Evolutionary conservation across 1,140 invertebrate species (phyloP).

Genomic region (Penaeus vannamei): DNA sequence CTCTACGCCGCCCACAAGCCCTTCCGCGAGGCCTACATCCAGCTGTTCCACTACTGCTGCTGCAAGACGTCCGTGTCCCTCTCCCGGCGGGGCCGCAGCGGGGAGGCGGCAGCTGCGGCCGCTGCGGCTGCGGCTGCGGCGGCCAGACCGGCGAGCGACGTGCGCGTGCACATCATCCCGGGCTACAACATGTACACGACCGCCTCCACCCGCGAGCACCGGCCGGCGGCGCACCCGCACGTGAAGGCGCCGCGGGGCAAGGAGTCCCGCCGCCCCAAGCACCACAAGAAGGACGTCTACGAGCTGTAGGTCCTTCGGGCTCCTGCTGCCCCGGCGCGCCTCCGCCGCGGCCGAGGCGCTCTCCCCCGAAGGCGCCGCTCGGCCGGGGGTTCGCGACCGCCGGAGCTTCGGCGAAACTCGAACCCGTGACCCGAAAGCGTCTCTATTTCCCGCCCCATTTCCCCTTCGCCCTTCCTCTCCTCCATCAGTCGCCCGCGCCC

Average conservation of each 20-base stretch:
- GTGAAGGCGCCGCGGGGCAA: conserved; percentile 51
- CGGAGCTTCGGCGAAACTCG: too few relatives aligned
- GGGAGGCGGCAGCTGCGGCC: conserved; percentile 73
- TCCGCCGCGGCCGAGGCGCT: background rate
- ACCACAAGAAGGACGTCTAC: conserved; percentile 67
- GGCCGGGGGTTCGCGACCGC: too few relatives aligned
- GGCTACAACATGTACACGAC: conserved; percentile 82
- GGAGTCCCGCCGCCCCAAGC: conserved; percentile 59
- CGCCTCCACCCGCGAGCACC: conserved; percentile 74
- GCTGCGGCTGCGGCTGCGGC: conserved; percentile 72
- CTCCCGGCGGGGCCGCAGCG: conserved; percentile 76
- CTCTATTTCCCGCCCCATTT: too few relatives aligned
- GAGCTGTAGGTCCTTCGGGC: conserved; percentile 46
- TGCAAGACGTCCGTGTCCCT: conserved; percentile 85
- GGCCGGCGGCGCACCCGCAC: conserved; percentile 54
- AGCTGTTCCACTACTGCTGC: conserved; percentile 86
- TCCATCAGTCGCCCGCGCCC: too few relatives aligned
- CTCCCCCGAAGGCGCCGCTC: too few relatives aligned
- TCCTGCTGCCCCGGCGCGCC: too few relatives aligned
- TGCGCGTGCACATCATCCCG: conserved; percentile 84
- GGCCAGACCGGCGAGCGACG: conserved; percentile 72
- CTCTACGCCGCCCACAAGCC: conserved; percentile 66
- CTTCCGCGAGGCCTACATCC: conserved; percentile 81
- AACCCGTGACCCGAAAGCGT: too few relatives aligned
- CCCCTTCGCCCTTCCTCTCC: too few relatives aligned